Conservation (phyloP, 2,888 invertebrate species). For the Megalurothrips usitatus region DNA sequence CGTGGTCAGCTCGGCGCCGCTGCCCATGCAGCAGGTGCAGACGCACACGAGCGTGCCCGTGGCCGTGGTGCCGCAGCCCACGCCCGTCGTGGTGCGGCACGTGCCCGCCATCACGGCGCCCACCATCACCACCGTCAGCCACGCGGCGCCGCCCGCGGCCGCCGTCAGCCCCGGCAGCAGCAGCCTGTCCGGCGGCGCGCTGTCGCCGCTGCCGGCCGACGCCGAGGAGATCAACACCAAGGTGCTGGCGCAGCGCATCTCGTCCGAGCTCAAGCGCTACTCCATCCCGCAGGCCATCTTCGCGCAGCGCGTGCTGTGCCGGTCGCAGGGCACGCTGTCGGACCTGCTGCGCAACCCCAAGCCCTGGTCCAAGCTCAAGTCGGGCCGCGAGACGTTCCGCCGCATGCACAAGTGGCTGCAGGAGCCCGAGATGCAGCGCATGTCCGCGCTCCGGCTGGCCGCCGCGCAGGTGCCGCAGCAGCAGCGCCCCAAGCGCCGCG, state of each 20-base stretch:
- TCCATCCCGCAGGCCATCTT: conserved; percentile 99
- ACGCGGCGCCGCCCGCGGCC: conserved; percentile 49
- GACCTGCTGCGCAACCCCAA: conserved; percentile 97
- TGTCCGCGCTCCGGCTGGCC: conserved; percentile 96
- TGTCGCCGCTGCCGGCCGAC: conserved; percentile 49
- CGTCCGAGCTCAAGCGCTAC: conserved; percentile 96
- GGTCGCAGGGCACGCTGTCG: conserved; percentile 97
- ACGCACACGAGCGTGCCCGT: conserved; percentile 43
- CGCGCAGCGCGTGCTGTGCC: conserved; percentile 95
- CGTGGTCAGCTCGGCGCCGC: conserved; percentile 20
- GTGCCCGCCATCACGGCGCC: conserved; percentile 45
- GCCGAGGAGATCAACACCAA: conserved; percentile 98
- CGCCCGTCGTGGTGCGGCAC: conserved; percentile 39
- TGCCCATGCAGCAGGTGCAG: neutral
- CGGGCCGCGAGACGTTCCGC: conserved; percentile 96
- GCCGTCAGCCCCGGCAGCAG: conserved; percentile 43
- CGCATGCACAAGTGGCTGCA: conserved; percentile 99
- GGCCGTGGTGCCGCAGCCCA: conserved; percentile 40
- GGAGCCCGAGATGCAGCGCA: conserved; percentile 98
- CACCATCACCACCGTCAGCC: conserved; percentile 45
- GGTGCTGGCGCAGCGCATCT: conserved; percentile 96
- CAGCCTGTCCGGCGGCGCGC: conserved; percentile 12
- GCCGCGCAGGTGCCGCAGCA: conserved; percentile 21
- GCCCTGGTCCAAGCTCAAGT: conserved; percentile 99
- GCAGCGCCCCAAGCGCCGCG: neutral